phyloP scores from a whole-genome alignment of 2,888 invertebrate species.

The Quadriops clusia region DNA sequence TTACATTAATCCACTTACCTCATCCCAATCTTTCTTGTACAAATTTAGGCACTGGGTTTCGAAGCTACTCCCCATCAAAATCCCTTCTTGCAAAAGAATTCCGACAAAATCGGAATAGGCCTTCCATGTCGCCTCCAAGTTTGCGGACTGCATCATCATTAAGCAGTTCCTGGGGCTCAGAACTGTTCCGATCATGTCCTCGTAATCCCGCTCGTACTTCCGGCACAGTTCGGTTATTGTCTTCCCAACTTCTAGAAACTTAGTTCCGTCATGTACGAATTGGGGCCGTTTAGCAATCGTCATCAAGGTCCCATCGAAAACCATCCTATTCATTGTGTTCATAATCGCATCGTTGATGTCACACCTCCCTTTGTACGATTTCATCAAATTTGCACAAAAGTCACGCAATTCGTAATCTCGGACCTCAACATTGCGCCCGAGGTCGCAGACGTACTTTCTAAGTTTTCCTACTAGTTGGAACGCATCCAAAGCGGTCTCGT shows the following conservation, averaged over 20 bases:
- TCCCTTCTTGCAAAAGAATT: conserved; percentile 40
- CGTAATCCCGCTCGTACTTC: conserved; percentile 10
- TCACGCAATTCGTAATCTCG: too few species aligned
- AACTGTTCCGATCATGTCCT: conserved; percentile 24
- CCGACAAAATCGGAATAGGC: conserved; percentile 22
- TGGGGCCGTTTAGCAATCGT: too few species aligned
- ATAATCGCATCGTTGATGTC: conserved; percentile 29
- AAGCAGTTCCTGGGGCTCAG: conserved; percentile 26
- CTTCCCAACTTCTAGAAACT: too few species aligned
- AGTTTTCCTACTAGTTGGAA: conserved; percentile 25
- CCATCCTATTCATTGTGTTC: conserved; percentile 20
- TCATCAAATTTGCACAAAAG: too few species aligned
- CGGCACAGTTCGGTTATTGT: conserved; percentile 10
- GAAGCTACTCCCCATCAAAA: conserved; percentile 47
- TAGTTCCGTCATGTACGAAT: too few species aligned
- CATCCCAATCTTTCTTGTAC: conserved; percentile 52
- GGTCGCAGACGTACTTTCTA: too few species aligned
- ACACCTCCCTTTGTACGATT: too few species aligned
- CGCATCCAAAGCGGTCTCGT: conserved; percentile 22
- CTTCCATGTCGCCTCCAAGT: conserved; percentile 20
- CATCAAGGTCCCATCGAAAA: too few species aligned
- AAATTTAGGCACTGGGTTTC: conserved; percentile 56
- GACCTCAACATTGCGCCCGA: too few species aligned
- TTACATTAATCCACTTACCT: conserved; percentile 19
- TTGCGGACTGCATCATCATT: conserved; percentile 21